Evolutionary conservation across 1,140 invertebrate species (phyloP), one percentile per base, ranked within the genome.

Genomic region (Drosophila ohnishii): DNA sequence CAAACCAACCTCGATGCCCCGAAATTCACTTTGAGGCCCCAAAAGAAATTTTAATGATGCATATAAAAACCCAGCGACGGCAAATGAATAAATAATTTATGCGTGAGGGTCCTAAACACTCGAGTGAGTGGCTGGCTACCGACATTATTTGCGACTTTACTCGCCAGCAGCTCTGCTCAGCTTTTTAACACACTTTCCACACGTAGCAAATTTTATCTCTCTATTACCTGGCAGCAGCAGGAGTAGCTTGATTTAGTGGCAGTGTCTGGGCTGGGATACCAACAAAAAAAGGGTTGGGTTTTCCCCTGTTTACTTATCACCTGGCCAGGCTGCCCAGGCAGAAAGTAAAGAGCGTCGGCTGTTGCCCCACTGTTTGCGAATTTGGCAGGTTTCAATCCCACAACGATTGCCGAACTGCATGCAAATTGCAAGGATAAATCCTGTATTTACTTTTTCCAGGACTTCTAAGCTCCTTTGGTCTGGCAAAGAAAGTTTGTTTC

Each of bases 1-100:
- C 45, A 13, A 25, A 13, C 42, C 5, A 1, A 10, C 22, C 25
- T 32, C 35, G 19, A 30, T 19, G 10, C 4, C 3, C 42, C 42
- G 22, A 69, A 69, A 66, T 59, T 59, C 51, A 59, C 69, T 72
- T 71, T 72, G 66, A 71, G 67, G 35, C 28, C 28, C 69, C 22
- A 50, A 66, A 61, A 40, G 58, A 78, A 73, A 80, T 80, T 88
- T 83, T 88, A 88, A 88, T 77, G 80, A 75, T 80, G 72, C 51
- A 76, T 48, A 86, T 66, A 67, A 87, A 80, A 62, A 22, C 51
- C 47, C 55, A 64, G 59, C 62, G 80, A 87, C 73, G 65, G 58
- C 76, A 88, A 88, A 88, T 84, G 85, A 87, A 87, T 88, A 88
- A 84, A 88, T 88, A 75, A 88, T 88, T 87, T 87, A 88, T 89